Conservation (phyloP, 2,888 invertebrate genomes). For the Cheilosia soror region DNA sequence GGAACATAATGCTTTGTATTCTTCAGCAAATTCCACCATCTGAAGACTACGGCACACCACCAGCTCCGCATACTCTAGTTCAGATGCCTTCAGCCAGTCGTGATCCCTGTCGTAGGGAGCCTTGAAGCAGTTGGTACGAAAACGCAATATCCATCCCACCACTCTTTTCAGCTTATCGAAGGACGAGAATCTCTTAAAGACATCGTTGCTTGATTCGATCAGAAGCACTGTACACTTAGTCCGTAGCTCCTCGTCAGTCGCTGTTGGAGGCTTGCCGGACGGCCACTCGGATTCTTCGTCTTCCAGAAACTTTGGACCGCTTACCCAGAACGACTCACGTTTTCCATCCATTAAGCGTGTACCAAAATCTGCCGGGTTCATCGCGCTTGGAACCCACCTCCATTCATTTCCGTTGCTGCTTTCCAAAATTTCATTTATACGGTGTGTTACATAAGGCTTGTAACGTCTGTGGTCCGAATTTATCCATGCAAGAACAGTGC, state of each 20-base stretch:
- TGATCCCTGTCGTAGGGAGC: too few species aligned
- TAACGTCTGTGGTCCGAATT: slow-evolving; percentile 55
- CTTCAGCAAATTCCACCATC: not conserved
- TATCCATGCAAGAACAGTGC: slow-evolving; percentile 65
- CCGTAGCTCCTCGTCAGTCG: not conserved
- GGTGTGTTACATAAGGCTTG: slow-evolving; percentile 76
- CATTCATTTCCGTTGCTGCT: slow-evolving; percentile 22
- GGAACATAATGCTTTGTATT: not conserved
- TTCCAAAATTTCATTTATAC: slow-evolving; percentile 55
- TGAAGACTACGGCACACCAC: not conserved
- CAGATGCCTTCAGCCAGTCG: not conserved
- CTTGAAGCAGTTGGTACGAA: too few species aligned
- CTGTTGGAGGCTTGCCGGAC: not conserved
- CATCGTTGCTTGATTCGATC: not conserved
- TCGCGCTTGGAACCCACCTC: slow-evolving; percentile 48
- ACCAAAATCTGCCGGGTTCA: slow-evolving; percentile 53
- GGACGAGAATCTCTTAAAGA: slow-evolving; percentile 4
- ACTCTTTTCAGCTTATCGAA: slow-evolving; percentile 20
- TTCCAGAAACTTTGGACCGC: not conserved
- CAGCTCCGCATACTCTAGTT: not conserved
- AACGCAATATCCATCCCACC: slow-evolving; percentile 19
- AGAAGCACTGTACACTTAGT: not conserved
- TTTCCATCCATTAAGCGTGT: slow-evolving; percentile 34
- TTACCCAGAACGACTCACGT: slow-evolving; percentile 42
- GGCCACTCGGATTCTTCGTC: not conserved